A percentile compares a stretch with the other conserved stretches of the same genome.
These are phyloP conservation scores for Asbolus verrucosus DNA, from an alignment of 1,140 invertebrate species.

Conservation along the genomic window DNA sequence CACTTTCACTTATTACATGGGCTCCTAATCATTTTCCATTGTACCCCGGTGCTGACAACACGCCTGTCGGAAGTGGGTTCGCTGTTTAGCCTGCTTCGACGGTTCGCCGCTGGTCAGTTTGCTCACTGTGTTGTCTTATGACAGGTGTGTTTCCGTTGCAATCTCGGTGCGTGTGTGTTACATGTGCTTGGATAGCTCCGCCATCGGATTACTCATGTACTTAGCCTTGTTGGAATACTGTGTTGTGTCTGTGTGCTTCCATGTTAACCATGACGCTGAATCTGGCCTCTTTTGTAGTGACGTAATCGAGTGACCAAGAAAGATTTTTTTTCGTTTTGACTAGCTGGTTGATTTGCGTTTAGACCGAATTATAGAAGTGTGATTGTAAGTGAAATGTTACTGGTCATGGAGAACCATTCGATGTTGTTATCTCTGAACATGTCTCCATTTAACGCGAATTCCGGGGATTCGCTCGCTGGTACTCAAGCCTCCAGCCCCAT, in stretches of 20 bases:
- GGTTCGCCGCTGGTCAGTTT: slow-evolving; percentile 46
- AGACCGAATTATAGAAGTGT: background rate
- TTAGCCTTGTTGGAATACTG: slow-evolving; percentile 32
- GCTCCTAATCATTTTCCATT: slow-evolving; percentile 74
- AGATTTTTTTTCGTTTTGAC: background rate
- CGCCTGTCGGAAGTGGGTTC: slow-evolving; percentile 66
- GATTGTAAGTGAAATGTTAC: slow-evolving; percentile 73
- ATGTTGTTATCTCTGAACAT: slow-evolving; percentile 87
- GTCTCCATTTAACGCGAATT: slow-evolving; percentile 79
- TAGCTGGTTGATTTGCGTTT: background rate
- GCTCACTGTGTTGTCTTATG: slow-evolving; percentile 30
- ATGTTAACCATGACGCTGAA: slow-evolving; percentile 8
- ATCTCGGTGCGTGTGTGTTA: slow-evolving; percentile 38
- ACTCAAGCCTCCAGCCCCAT: slow-evolving; percentile 66
- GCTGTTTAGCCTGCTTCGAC: slow-evolving; percentile 32
- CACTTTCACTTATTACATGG: slow-evolving; percentile 78
- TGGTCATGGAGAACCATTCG: slow-evolving; percentile 82
- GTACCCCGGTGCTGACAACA: slow-evolving; percentile 67
- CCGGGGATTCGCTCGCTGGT: slow-evolving; percentile 71
- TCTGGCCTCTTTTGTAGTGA: slow-evolving; percentile 3
- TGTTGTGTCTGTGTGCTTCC: slow-evolving; percentile 42
- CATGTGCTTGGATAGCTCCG: slow-evolving; percentile 33
- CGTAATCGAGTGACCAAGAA: slow-evolving; percentile 7
- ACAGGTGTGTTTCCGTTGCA: slow-evolving; percentile 44
- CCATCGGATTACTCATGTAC: slow-evolving; percentile 33